These are phyloP conservation scores for Eremophila alpestris DNA, from an alignment of 2,797 vertebrate genomes.

Conservation along the genomic window DNA sequence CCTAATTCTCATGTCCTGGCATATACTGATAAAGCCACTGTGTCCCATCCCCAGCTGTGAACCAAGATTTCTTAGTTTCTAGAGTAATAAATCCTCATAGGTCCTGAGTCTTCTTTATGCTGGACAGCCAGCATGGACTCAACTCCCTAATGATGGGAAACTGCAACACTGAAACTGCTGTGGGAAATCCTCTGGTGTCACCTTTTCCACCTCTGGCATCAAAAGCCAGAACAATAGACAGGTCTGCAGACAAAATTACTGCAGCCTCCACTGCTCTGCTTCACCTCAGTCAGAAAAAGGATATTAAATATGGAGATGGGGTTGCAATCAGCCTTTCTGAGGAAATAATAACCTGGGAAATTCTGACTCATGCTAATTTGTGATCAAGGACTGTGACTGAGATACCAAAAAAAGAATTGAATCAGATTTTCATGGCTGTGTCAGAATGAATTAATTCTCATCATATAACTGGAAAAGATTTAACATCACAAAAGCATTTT, in stretches of 20 bases:
- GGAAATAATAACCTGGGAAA: constrained; percentile 62
- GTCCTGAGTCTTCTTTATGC: background rate
- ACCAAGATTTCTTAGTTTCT: background rate
- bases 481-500: constrained; percentile 56
- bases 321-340: constrained; percentile 38
- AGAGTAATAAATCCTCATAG: background rate
- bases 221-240: background rate
- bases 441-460: constrained; percentile 63
- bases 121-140: background rate
- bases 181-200: background rate
- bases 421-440: constrained; percentile 62
- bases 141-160: background rate
- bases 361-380: constrained; percentile 69
- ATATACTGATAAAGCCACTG: background rate
- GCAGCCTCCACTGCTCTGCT: background rate
- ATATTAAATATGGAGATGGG: constrained; percentile 36
- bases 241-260: background rate
- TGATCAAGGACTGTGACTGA: constrained; percentile 61
- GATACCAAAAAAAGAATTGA: constrained; percentile 58
- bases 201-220: background rate
- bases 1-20: background rate
- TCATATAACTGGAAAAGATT: constrained; percentile 49
- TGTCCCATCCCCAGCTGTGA: background rate
- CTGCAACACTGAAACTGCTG: background rate
- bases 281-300: background rate